A percentile compares a stretch with the other conserved stretches of the same genome.
Evolutionary conservation across 2,888 invertebrate species (phyloP).

Genomic region (Bombyx huttoni): DNA sequence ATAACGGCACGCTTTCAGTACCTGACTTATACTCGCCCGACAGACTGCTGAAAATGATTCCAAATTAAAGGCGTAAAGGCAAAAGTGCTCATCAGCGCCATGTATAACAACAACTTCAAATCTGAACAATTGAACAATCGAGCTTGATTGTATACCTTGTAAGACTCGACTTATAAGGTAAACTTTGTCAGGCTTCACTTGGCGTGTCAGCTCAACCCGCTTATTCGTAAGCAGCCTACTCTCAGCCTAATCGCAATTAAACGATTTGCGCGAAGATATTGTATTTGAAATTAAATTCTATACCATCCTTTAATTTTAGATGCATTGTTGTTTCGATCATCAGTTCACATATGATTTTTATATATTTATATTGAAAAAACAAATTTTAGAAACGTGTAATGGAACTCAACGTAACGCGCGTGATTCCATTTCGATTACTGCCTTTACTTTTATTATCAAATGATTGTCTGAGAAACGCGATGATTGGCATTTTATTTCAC

Average conservation of each 20-base stretch:
- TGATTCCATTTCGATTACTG: conserved; percentile 17
- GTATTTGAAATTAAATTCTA: no score
- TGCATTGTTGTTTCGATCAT: not conserved
- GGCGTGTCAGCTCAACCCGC: conserved; percentile 12
- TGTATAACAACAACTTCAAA: not conserved
- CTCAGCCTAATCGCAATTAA: conserved; percentile 10
- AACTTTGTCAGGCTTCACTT: conserved; percentile 19
- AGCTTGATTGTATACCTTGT: not conserved
- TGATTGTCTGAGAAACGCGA: conserved; percentile 22
- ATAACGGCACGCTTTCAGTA: conserved; percentile 19
- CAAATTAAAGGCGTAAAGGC: not conserved
- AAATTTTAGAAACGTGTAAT: not conserved
- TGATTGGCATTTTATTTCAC: conserved; percentile 38
- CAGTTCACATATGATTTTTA: not conserved
- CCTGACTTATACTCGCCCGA: not conserved
- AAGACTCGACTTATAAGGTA: conserved; percentile 25
- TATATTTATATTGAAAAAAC: not conserved
- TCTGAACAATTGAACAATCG: conserved; percentile 5
- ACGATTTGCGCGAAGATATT: conserved; percentile 4
- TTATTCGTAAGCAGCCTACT: conserved; percentile 13
- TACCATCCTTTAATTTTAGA: no score
- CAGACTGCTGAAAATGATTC: not conserved
- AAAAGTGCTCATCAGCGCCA: conserved; percentile 16
- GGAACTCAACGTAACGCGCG: conserved; percentile 10
- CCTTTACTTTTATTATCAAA: conserved; percentile 14